Evolutionary conservation across 2,797 vertebrate genomes (phyloP), one percentile per base, ranked within the genome.

Genomic region (Lemur catta): DNA sequence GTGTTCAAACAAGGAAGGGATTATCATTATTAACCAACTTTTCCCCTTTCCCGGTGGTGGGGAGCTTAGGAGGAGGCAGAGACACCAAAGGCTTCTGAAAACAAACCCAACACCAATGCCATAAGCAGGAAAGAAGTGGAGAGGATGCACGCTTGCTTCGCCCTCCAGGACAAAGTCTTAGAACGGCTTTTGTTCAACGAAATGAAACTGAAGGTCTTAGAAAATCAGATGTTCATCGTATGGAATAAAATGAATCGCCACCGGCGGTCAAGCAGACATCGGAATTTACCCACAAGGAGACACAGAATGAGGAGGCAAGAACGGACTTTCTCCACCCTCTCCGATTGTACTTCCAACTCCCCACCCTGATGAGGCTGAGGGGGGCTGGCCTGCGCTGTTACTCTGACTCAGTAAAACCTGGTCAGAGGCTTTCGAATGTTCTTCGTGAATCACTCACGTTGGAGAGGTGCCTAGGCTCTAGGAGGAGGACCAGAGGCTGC

Each of bases 141-240:
- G 82, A 97, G 69, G 14, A 84, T 97, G 57, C 84, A 94, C 0
- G 67, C 95, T 86, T 97, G 92, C 91, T 97, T 98, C 7, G 84
- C 93, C 26, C 95, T 98, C 79, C 98, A 98, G 96, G 95, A 96
- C 33, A 97, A 97, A 84, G 57, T 98, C 92, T 95, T 98, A 0
- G 91, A 97, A 24, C 88, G 93, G 33, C 97, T 98, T 18, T 15
- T 98, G 91, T 57, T 97, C 93, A 96, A 57, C 15, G 98, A 98
- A 78, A 97, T 97, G 95, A 98, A 98, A 72, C 91, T 98, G 82
- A 96, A 97, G 87, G 96, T 94, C 82, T 79, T 98, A 67, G 98
- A 98, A 84, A 97, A 96, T 33, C 98, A 97, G 95, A 93, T 98
- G 95, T 95, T 97, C 96, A 43, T 96, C 69, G 7, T 97, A 10